Conservation (phyloP, 2,797 vertebrate species). For the Esox lucius region DNA sequence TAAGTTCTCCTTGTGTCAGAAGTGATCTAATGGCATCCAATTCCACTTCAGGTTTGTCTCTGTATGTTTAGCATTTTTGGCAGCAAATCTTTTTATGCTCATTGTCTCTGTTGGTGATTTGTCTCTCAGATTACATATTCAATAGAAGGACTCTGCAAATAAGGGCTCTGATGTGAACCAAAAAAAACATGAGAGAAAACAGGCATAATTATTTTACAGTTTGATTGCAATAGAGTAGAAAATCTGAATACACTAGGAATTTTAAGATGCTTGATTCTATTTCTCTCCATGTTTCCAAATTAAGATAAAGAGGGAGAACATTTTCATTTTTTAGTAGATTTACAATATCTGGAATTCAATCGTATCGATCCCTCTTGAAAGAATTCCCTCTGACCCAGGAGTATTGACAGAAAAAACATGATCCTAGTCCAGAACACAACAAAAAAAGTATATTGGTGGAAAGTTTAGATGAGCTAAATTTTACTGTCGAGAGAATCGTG, state of each 20-base stretch:
- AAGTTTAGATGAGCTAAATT: conserved; percentile 52
- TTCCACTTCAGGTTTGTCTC: conserved; percentile 34
- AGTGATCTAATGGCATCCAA: conserved; percentile 42
- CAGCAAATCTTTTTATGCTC: conserved; percentile 33
- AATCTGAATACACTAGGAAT: conserved; percentile 44
- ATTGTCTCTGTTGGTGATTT: conserved; percentile 32
- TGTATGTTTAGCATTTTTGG: conserved; percentile 57
- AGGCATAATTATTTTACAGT: conserved; percentile 40
- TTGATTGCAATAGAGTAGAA: conserved; percentile 34
- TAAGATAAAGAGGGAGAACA: conserved; percentile 40
- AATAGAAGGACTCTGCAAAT: conserved; percentile 40
- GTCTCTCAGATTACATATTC: conserved; percentile 49
- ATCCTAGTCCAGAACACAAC: conserved; percentile 46
- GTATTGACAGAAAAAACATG: conserved; percentile 47
- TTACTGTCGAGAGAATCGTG: conserved; percentile 62
- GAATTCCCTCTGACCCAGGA: conserved; percentile 48
- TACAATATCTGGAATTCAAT: conserved; percentile 62
- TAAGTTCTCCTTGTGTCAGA: conserved; percentile 38
- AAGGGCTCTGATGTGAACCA: conserved; percentile 34
- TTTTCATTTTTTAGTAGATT: conserved; percentile 76
- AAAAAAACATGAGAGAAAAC: conserved; percentile 31
- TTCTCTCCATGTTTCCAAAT: conserved; percentile 49
- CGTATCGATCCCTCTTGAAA: conserved; percentile 38
- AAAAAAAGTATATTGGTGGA: conserved; percentile 63
- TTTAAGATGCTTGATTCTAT: conserved; percentile 23